phyloP scores from a whole-genome alignment of 1,140 invertebrate genomes.

The Pogonus chalceus region DNA sequence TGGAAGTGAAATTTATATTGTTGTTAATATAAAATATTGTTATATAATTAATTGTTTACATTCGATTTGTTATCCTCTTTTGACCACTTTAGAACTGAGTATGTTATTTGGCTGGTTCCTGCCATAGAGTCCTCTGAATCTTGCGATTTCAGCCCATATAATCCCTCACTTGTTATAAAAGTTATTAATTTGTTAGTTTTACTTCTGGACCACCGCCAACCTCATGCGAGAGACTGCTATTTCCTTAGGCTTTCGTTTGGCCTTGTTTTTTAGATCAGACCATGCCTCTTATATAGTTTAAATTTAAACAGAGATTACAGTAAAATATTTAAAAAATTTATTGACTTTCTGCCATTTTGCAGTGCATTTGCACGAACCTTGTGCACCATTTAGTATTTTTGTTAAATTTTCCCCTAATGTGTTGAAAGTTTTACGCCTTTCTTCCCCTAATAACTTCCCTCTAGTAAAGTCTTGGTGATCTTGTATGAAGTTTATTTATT shows the following conservation, averaged over 20 bases:
- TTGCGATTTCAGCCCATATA: background rate
- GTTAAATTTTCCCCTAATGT: background rate
- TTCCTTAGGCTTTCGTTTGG: background rate
- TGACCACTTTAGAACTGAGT: no score
- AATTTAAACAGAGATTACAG: background rate
- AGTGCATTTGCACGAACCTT: background rate
- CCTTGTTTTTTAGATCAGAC: background rate
- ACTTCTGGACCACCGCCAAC: background rate
- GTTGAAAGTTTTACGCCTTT: background rate
- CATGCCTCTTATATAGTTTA: background rate
- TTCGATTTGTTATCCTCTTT: no score
- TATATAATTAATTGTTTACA: no score
- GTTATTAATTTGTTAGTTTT: background rate
- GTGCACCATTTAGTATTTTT: background rate
- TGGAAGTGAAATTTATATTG: no score
- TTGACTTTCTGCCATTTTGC: background rate
- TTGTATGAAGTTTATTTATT: background rate
- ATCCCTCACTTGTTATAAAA: background rate
- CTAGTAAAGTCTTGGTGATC: background rate
- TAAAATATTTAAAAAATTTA: background rate
- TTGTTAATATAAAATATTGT: no score
- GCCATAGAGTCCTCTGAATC: no score
- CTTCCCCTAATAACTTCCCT: background rate
- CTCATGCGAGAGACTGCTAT: background rate
- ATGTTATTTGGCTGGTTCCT: no score